phyloP scores from a whole-genome alignment of 2,113 vertebrate species.

The Cairina moschata region DNA sequence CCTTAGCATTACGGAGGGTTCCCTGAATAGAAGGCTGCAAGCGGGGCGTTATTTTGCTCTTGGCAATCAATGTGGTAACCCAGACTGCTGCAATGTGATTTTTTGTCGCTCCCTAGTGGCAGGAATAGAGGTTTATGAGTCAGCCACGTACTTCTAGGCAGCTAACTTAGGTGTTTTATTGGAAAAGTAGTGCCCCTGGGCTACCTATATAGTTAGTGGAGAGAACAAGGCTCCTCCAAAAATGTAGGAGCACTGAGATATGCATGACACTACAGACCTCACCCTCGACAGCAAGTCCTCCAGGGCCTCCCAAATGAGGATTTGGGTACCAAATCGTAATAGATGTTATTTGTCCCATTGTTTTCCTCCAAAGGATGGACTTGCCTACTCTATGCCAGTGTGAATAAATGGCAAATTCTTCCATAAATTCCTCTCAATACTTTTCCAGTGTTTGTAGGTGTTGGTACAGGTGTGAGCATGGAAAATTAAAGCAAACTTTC shows the following conservation, averaged over 20 bases:
- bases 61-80: not conserved
- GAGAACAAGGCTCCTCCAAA: not conserved
- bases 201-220: not conserved
- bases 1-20: not conserved
- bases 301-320: not conserved
- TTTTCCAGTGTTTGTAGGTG: not conserved
- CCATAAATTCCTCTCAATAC: not conserved
- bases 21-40: not conserved
- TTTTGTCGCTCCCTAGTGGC: conserved; percentile 68
- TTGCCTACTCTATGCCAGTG: not conserved
- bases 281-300: not conserved
- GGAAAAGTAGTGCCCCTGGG: not conserved
- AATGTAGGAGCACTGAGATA: not conserved
- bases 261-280: not conserved
- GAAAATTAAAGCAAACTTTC: conserved; percentile 15
- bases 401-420: not conserved
- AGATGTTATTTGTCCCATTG: not conserved
- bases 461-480: not conserved
- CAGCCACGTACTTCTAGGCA: not conserved
- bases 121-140: conserved; percentile 5
- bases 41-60: not conserved
- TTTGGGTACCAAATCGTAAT: not conserved
- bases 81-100: conserved; percentile 45
- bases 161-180: not conserved
- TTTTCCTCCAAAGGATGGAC: not conserved